Evolutionary conservation across 1,140 invertebrate species (phyloP), one percentile per base, ranked within the genome.

Genomic region (Vanessa atalanta): DNA sequence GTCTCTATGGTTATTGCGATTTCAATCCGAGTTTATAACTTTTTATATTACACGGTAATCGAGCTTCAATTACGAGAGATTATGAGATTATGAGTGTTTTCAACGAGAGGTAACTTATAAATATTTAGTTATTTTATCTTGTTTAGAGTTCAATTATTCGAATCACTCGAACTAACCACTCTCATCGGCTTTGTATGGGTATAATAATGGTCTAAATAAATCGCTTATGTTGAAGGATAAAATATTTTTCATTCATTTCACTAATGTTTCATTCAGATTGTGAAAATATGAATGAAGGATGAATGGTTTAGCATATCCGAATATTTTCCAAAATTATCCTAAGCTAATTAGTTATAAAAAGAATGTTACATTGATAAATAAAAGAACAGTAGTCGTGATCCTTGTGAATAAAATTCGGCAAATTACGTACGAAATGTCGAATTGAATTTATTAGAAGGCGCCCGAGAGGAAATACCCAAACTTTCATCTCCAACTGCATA

Each of bases 401-500:
- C 16, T 37, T 14, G 14, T 37, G 31, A 61, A 61, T 61, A 31
- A 31, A 61, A 37, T 31, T 43, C 26, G 14, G n/a, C 53, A 60
- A 65, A 47, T 69, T 60, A 69, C 13, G 57, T 16, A 9, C 23
- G 37, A 69, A 60, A 26, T 53, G 37, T 47, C 43, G 63, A 13
- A 65, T 60, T 47, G 53, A 60, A 67, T 16, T 53, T 53, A 53
- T 67, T 37, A 53, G 14, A 16, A 31, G 15, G 15, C 23, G 47
- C 20, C 11, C 23, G 23, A 61, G 31, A 51, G 23, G 23, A 67
- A 15, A 67, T 31, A 67, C 65, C 53, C 48, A 37, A 53, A 67
- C 65, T 51, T 66, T 31, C 65, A 31, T 51, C 20, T 47, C 51
- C n/a, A 15, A 68, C 23, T 69, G 15, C 51, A 69, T 51, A 61